These are phyloP conservation scores for Limnodromus scolopaceus DNA, from an alignment of 2,797 vertebrate species.

Conservation along the genomic window DNA sequence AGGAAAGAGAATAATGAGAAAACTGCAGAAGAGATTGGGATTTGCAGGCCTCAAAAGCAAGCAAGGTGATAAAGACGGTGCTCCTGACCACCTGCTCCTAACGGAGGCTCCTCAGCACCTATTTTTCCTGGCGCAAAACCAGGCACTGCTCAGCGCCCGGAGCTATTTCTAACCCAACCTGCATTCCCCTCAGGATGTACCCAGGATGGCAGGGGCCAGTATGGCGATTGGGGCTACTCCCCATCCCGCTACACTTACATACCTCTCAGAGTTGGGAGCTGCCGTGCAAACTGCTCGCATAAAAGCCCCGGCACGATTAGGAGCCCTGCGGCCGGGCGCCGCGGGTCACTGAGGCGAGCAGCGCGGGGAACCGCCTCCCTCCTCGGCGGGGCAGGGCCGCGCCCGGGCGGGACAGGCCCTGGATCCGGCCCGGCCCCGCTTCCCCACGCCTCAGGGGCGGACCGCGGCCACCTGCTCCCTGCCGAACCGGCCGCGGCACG, in stretches of 20 bases:
- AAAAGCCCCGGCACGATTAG: accelerated
- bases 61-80: neutral
- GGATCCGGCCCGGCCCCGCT: neutral
- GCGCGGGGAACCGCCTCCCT: neutral
- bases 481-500: neutral
- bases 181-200: accelerated
- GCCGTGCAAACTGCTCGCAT: accelerated
- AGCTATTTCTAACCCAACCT: neutral
- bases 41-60: neutral
- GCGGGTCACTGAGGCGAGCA: neutral
- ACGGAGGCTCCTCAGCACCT: neutral
- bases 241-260: accelerated
- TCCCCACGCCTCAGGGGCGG: neutral
- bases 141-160: neutral
- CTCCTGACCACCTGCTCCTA: neutral
- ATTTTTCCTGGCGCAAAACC: neutral
- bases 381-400: neutral
- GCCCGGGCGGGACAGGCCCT: neutral
- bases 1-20: neutral
- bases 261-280: neutral
- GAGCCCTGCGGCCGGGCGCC: accelerated
- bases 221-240: accelerated
- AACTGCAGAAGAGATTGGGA: neutral
- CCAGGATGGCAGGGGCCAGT: accelerated
- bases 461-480: neutral